A percentile compares a stretch with the other conserved stretches of the same genome.
Evolutionary conservation across 2,113 vertebrate genomes (phyloP).

Genomic region (Stictonetta naevosa): DNA sequence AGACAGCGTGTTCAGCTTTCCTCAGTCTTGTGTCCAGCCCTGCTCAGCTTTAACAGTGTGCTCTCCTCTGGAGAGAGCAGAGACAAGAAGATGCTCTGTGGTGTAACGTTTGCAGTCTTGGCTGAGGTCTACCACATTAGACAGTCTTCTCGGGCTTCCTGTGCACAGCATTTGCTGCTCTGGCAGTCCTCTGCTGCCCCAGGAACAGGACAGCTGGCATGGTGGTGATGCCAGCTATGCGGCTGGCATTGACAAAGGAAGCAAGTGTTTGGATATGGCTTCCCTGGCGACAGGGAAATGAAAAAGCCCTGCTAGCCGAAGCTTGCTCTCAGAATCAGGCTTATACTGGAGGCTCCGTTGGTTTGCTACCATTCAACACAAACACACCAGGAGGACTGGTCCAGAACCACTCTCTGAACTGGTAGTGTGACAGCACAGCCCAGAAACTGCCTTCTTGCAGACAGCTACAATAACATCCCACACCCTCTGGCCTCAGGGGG

Average conservation of each 20-base stretch:
- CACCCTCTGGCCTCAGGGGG: not conserved
- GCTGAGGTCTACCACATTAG: not conserved
- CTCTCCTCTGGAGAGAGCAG: not conserved
- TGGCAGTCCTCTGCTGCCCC: not conserved
- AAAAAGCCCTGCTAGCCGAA: not conserved
- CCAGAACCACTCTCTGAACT: not conserved
- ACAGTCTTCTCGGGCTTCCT: not conserved
- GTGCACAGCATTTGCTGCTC: not conserved
- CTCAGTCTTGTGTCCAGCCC: accelerated
- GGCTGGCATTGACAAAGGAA: not conserved
- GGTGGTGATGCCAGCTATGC: not conserved
- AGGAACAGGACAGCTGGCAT: not conserved
- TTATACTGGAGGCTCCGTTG: accelerated
- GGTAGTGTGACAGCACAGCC: not conserved
- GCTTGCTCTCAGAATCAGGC: not conserved
- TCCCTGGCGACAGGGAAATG: not conserved
- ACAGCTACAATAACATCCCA: not conserved
- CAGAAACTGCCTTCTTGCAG: accelerated
- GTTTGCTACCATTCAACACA: not conserved
- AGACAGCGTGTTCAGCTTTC: not conserved
- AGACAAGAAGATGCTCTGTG: not conserved
- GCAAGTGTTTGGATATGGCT: accelerated
- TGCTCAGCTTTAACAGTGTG: not conserved
- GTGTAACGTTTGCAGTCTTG: not conserved
- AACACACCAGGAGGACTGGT: not conserved